phyloP scores from a whole-genome alignment of 2,888 invertebrate genomes.

The Macrosoma leucophasiata region DNA sequence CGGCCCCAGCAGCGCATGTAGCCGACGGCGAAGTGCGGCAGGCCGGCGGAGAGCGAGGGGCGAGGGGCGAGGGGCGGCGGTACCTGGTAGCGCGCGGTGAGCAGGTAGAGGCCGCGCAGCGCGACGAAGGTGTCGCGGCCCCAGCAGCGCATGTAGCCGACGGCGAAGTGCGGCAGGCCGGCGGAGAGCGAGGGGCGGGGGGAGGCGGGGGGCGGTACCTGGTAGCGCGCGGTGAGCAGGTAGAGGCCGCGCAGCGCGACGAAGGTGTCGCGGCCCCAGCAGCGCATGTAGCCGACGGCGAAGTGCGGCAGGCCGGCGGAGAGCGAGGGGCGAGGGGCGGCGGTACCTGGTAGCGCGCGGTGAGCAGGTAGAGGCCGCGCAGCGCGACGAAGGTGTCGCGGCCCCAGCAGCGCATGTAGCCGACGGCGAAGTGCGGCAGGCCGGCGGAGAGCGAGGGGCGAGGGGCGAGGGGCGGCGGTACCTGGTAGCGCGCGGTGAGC shows the following conservation, averaged over 20 bases:
- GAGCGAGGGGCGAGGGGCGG: conserved; percentile 68
- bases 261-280: conserved; percentile 99
- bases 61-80: conserved; percentile 66
- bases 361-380: conserved; percentile 81
- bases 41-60: conserved; percentile 71
- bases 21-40: conserved; percentile 95
- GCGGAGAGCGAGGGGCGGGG: conserved; percentile 66
- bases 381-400: conserved; percentile 96
- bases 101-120: conserved; percentile 87
- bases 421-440: conserved; percentile 81
- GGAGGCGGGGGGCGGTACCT: conserved; percentile 87
- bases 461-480: conserved; percentile 86
- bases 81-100: conserved; percentile 80
- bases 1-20: conserved; percentile 99
- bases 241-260: conserved; percentile 93
- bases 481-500: conserved; percentile 88
- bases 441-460: conserved; percentile 53
- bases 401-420: conserved; percentile 89
- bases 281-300: conserved; percentile 95
- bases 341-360: conserved; percentile 87
- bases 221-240: conserved; percentile 88
- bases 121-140: conserved; percentile 87
- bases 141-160: conserved; percentile 87
- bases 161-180: conserved; percentile 86
- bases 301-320: conserved; percentile 93